Evolutionary conservation across 1,140 invertebrate species (phyloP).

Genomic region (Cephus cinctus): DNA sequence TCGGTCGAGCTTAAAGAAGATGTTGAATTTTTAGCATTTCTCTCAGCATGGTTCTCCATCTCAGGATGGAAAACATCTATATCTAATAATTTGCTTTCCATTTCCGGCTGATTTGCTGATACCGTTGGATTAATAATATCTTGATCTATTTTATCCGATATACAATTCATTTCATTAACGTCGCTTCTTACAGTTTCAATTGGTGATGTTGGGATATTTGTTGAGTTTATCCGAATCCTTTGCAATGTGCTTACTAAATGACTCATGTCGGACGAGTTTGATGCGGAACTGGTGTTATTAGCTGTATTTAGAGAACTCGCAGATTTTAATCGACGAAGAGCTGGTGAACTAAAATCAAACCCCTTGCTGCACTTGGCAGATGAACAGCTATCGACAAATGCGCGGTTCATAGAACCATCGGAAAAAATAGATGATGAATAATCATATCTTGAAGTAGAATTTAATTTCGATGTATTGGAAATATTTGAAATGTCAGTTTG

Average conservation of each 20-base stretch:
- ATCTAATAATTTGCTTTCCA: background rate
- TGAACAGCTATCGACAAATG: slow-evolving; percentile 27
- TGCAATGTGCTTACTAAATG: too few relatives aligned
- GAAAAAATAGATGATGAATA: slow-evolving; percentile 20
- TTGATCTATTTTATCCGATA: background rate
- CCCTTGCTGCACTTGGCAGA: background rate
- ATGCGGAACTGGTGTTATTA: too few relatives aligned
- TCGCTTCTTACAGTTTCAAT: background rate
- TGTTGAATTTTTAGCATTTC: slow-evolving; percentile 8
- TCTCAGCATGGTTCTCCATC: slow-evolving; percentile 7
- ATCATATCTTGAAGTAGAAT: slow-evolving; percentile 18
- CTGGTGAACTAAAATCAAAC: background rate
- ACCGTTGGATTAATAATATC: background rate
- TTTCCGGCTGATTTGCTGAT: background rate
- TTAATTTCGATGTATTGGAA: slow-evolving; percentile 25
- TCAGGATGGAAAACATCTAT: slow-evolving; percentile 20
- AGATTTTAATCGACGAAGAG: background rate
- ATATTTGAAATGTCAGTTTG: slow-evolving; percentile 27
- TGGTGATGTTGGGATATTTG: too few relatives aligned
- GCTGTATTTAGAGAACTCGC: background rate
- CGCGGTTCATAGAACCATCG: slow-evolving; percentile 29
- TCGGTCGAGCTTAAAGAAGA: slow-evolving; percentile 28
- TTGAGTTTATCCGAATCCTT: too few relatives aligned
- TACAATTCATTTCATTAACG: background rate
- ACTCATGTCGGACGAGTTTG: too few relatives aligned